Percentiles rank a stretch among this genome's conserved stretches.
Conservation (phyloP, 2,113 vertebrate species). For the Naja naja region DNA sequence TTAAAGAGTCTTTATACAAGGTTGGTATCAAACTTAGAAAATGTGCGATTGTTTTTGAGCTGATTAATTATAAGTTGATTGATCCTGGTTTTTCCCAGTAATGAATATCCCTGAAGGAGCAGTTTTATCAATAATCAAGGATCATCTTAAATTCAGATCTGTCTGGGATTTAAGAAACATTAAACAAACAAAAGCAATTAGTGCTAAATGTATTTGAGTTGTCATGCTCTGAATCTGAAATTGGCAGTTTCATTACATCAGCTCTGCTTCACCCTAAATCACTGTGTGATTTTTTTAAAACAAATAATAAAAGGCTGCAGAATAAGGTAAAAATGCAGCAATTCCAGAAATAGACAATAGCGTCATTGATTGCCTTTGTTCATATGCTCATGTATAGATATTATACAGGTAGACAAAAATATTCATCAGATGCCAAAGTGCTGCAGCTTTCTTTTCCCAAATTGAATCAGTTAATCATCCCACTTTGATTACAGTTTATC, state of each 20-base stretch:
- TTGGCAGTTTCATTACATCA: not conserved
- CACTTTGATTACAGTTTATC: not conserved
- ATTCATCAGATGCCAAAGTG: not conserved
- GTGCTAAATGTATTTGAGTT: not conserved
- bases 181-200: not conserved
- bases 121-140: not conserved
- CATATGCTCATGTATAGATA: not conserved
- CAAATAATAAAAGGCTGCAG: not conserved
- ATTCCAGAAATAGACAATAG: not conserved
- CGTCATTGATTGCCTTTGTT: constrained; percentile 7
- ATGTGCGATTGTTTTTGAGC: not conserved
- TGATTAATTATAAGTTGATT: not conserved
- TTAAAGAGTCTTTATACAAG: not conserved
- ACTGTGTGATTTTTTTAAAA: not conserved
- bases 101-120: not conserved
- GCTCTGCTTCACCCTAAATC: not conserved
- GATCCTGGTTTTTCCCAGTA: not conserved
- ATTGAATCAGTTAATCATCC: constrained; percentile 14
- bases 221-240: constrained; percentile 2
- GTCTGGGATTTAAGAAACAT: not conserved
- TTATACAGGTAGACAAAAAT: not conserved
- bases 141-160: constrained; percentile 18
- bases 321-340: not conserved
- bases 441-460: constrained; percentile 2
- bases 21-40: not conserved